Evolutionary conservation across 2,888 invertebrate genomes (phyloP).

Genomic region (Drosophila dives): DNA sequence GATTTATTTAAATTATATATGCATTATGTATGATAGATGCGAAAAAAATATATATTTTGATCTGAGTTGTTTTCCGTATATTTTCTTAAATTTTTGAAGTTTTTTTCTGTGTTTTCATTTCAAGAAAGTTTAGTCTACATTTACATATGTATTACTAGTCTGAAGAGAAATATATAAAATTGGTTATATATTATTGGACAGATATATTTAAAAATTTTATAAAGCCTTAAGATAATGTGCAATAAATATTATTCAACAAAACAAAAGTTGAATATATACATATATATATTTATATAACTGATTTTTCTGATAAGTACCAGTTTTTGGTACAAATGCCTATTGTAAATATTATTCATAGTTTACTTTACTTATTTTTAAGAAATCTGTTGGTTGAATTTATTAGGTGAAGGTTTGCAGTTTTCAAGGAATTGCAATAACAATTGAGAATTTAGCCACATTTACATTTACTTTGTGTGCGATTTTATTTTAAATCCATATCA

Average conservation of each 20-base stretch:
- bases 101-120: neutral
- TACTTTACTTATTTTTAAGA: neutral
- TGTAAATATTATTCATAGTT: neutral
- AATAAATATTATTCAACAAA: neutral
- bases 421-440: neutral
- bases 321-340: neutral
- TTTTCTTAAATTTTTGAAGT: neutral
- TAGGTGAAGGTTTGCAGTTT: neutral
- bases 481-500: neutral
- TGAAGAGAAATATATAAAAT: neutral
- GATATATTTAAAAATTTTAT: neutral
- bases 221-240: neutral
- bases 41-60: neutral
- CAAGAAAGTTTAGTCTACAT: neutral
- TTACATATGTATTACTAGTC: neutral
- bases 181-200: no score
- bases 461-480: neutral
- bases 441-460: no score
- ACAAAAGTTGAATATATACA: no score
- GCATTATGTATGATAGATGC: neutral
- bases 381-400: neutral
- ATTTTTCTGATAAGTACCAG: neutral
- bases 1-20: neutral
- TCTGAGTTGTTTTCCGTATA: neutral
- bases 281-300: neutral